These are phyloP conservation scores for Pelochelys cantorii DNA, from an alignment of 2,797 vertebrate species.

Conservation along the genomic window DNA sequence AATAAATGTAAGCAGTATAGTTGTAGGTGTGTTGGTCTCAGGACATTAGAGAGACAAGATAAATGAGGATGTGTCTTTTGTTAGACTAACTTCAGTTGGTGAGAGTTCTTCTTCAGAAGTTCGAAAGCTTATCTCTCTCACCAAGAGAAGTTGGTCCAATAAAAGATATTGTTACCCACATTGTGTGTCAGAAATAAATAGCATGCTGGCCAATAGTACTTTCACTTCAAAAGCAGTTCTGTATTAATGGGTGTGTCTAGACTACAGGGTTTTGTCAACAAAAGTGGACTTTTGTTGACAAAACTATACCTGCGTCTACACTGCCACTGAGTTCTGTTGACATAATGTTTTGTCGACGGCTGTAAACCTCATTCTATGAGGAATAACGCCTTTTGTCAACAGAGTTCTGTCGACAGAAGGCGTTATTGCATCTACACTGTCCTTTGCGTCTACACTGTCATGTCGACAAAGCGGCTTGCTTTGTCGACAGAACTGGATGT, in stretches of 20 bases:
- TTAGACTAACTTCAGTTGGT: neutral
- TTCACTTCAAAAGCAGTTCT: neutral
- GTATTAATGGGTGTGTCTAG: neutral
- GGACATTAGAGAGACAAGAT: neutral
- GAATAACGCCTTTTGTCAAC: too few relatives aligned
- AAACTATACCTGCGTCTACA: too few relatives aligned
- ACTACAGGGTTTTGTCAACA: too few relatives aligned
- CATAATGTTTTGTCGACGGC: too few relatives aligned
- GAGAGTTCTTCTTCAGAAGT: neutral
- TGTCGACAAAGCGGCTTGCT: too few relatives aligned
- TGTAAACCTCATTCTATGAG: too few relatives aligned
- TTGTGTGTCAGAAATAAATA: accelerated
- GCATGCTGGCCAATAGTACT: neutral
- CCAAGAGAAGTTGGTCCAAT: neutral
- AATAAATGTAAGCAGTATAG: neutral
- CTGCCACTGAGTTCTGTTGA: too few relatives aligned
- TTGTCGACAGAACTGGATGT: too few relatives aligned
- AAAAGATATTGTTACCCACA: neutral
- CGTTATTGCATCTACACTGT: too few relatives aligned
- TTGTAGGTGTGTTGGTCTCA: neutral
- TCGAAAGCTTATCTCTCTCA: neutral
- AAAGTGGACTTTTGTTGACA: too few relatives aligned
- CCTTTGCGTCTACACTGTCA: too few relatives aligned
- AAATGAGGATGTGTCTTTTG: neutral
- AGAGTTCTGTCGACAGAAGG: too few relatives aligned